These are phyloP conservation scores for Tauraco hartlaubi DNA, from an alignment of 2,797 vertebrate genomes.

Conservation along the genomic window DNA sequence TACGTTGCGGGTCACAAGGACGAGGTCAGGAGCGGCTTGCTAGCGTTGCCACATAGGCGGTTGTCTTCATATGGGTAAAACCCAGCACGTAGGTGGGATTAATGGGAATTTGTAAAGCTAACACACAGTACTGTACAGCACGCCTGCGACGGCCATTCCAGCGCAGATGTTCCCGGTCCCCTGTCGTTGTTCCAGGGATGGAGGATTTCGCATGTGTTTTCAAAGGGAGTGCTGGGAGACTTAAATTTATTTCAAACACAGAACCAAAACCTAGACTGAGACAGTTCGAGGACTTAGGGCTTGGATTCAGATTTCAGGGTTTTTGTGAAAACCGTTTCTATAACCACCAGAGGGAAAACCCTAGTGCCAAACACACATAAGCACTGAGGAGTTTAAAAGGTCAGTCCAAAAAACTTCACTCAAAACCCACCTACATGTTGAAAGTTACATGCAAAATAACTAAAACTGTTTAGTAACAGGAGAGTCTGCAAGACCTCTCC, in stretches of 20 bases:
- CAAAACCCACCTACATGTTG: not conserved
- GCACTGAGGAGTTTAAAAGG: not conserved
- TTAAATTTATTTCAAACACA: not conserved
- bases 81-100: not conserved
- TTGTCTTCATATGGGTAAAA: slow-evolving; percentile 9
- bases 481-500: not conserved
- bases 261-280: not conserved
- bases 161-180: not conserved
- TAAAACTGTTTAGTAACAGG: not conserved
- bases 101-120: slow-evolving; percentile 38
- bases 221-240: not conserved
- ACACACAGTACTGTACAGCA: not conserved
- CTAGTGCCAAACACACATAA: not conserved
- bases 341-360: not conserved
- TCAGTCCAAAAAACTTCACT: not conserved
- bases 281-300: not conserved
- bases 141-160: not conserved
- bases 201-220: not conserved
- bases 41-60: not conserved
- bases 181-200: not conserved
- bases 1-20: slow-evolving; percentile 43
- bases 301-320: not conserved
- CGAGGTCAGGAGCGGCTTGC: slow-evolving; percentile 43
- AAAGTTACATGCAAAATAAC: not conserved
- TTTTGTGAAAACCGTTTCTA: not conserved